A percentile compares a stretch with the other conserved stretches of the same genome.
These are phyloP conservation scores for Cristatella mucedo DNA, from an alignment of 2,888 invertebrate species.

Conservation along the genomic window DNA sequence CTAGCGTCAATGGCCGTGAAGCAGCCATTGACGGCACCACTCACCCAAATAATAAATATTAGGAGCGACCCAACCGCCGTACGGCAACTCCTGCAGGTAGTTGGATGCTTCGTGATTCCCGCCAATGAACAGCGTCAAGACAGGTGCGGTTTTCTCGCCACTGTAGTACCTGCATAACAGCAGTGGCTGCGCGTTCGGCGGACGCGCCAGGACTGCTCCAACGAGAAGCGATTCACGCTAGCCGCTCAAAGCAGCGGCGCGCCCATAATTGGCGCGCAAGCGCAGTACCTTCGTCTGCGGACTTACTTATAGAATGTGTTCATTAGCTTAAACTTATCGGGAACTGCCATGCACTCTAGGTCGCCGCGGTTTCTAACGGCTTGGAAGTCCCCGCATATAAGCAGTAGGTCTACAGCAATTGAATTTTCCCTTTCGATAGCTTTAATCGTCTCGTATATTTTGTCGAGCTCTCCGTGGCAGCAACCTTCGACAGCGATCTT, in stretches of 20 bases:
- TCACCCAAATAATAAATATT: conserved; percentile 82
- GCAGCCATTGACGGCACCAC: too few relatives aligned
- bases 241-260: too few relatives aligned
- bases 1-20: too few relatives aligned
- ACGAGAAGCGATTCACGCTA: too few relatives aligned
- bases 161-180: conserved; percentile 63
- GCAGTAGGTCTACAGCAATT: conserved; percentile 69
- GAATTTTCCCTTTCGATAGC: conserved; percentile 56
- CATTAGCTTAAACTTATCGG: conserved; percentile 71
- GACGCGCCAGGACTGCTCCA: too few relatives aligned
- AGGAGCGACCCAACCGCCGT: conserved; percentile 96
- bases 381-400: conserved; percentile 98
- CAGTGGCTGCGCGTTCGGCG: not conserved
- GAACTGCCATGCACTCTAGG: conserved; percentile 84
- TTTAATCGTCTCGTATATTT: conserved; percentile 71
- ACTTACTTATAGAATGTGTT: conserved; percentile 77
- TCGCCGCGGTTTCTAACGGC: conserved; percentile 75
- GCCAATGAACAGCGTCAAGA: conserved; percentile 86
- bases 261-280: too few relatives aligned
- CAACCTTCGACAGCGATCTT: conserved; percentile 91
- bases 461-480: conserved; percentile 90
- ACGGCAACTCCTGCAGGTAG: conserved; percentile 76
- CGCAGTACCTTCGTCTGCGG: conserved; percentile 59
- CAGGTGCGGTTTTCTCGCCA: conserved; percentile 71
- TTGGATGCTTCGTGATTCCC: conserved; percentile 98